A percentile compares a stretch with the other conserved stretches of the same genome.
Conservation (phyloP, 2,113 vertebrate species). For the Salvator merianae region DNA sequence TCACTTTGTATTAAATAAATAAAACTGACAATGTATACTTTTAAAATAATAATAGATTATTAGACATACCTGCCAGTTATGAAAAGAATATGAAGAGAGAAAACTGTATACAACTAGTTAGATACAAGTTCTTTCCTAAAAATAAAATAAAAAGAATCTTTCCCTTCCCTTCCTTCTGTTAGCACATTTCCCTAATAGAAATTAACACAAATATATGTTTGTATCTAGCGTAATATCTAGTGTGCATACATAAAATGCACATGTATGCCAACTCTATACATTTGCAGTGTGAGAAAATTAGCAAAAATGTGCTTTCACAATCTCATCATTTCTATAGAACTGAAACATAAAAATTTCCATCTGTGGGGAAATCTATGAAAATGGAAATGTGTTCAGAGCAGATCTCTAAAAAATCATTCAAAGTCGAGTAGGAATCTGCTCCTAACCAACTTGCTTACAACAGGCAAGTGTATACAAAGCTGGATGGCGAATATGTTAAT, state of each 20-base stretch:
- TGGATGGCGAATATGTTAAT: constrained; percentile 48
- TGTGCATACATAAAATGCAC: no score
- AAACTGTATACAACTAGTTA: not conserved
- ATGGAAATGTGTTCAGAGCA: no score
- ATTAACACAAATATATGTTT: no score
- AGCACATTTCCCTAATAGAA: not conserved
- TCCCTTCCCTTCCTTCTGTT: not conserved
- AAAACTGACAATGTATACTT: not conserved
- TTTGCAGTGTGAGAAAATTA: no score
- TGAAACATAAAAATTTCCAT: no score
- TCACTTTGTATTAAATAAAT: not conserved
- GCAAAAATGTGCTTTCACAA: no score
- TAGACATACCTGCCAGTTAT: not conserved
- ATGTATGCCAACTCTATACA: no score
- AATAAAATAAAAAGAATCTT: not conserved
- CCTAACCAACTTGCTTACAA: constrained; percentile 24
- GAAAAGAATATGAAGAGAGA: not conserved
- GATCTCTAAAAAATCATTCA: no score
- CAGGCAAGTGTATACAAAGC: constrained; percentile 33
- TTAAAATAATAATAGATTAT: not conserved
- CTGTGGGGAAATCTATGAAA: no score
- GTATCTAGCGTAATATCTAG: no score
- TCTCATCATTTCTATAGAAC: no score
- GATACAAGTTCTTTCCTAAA: not conserved
- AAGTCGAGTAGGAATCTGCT: no score